Evolutionary conservation across 2,113 vertebrate species (phyloP).

Genomic region (Trogon surrucura): DNA sequence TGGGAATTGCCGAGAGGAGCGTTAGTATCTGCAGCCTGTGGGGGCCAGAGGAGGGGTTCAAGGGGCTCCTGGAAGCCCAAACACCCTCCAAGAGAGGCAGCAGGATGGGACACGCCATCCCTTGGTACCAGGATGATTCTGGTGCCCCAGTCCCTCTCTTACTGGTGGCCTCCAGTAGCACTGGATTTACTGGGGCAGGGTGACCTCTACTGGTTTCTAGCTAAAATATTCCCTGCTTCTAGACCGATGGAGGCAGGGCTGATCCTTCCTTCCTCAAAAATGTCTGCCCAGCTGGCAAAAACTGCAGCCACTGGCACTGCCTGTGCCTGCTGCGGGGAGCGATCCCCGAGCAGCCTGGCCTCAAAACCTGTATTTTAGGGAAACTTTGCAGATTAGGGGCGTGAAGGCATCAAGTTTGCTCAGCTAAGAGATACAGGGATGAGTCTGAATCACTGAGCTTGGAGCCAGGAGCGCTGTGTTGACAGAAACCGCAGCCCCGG

Average conservation of each 20-base stretch:
- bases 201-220: neutral
- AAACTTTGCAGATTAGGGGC: rapidly evolving
- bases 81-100: neutral
- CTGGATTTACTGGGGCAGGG: neutral
- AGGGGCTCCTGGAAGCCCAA: neutral
- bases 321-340: too few species aligned
- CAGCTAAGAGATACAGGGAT: neutral
- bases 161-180: neutral
- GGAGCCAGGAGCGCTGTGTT: neutral
- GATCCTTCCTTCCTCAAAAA: neutral
- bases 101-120: neutral
- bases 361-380: neutral
- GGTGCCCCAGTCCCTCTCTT: too few species aligned
- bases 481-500: neutral
- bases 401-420: neutral
- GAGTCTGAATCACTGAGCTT: neutral
- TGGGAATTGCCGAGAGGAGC: neutral
- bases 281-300: neutral
- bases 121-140: too few species aligned
- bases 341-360: neutral
- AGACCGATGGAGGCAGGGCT: neutral
- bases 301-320: too few species aligned
- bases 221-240: neutral
- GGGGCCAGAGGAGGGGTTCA: rapidly evolving
- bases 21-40: rapidly evolving